phyloP scores from a whole-genome alignment of 2,113 vertebrate genomes.

The Phainopepla nitens region DNA sequence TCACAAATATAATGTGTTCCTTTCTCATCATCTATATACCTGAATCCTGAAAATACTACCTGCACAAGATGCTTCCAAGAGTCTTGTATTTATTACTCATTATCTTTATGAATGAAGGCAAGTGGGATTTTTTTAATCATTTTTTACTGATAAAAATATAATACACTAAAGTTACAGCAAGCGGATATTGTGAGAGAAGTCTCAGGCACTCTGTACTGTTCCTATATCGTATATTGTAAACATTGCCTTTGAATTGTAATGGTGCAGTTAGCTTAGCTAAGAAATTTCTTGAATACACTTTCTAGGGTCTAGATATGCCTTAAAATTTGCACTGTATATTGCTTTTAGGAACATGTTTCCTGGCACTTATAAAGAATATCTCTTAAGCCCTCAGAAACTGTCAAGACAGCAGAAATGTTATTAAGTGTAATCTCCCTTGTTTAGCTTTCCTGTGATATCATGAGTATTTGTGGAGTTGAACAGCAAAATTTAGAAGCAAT shows the following conservation, averaged over 20 bases:
- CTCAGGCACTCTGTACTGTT: neutral
- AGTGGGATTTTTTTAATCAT: neutral
- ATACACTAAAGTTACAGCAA: neutral
- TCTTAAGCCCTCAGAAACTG: neutral
- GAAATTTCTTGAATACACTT: neutral
- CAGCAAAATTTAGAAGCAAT: neutral
- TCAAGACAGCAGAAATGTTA: neutral
- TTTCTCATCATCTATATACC: neutral
- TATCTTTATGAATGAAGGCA: neutral
- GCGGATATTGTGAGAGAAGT: neutral
- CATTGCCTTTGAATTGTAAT: neutral
- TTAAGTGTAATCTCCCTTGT: neutral
- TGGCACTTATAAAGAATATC: neutral
- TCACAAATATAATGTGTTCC: neutral
- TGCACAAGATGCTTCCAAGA: neutral
- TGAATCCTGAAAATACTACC: neutral
- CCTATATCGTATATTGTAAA: neutral
- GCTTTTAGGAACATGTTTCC: neutral
- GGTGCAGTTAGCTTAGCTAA: neutral
- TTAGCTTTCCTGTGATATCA: neutral
- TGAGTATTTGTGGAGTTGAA: neutral
- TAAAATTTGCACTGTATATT: neutral
- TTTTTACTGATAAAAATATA: neutral
- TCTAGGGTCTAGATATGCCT: neutral
- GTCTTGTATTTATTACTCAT: neutral